Base-by-base conservation (phyloP, 2,797 vertebrate species). In the Acipenser transmontanus region DNA sequence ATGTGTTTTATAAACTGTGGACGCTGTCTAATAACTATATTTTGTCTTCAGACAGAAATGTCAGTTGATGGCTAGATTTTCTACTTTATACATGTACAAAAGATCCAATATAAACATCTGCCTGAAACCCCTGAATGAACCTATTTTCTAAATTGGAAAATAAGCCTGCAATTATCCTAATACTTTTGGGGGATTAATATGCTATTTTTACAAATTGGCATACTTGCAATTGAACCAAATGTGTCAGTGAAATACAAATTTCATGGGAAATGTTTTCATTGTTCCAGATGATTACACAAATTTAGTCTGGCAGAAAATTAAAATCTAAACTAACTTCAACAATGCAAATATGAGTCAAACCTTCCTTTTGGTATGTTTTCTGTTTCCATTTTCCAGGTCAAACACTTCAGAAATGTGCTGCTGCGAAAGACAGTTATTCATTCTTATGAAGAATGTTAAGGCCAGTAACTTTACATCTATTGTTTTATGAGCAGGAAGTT, bases 31-130 rank as follows among this genome's bases (percentile, higher is more conserved):
- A 56, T 34, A 56, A 54, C 8, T 54, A 11, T 17, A 54, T 54
- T 56, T 13, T 61, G 49, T 47, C 66, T 52, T 51, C 64, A 63
- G 57, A 51, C 64, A 47, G 20, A 57, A 6, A 49, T 62, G 66
- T 66, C 59, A 65, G 59, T 66, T 48, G 13, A 57, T n/a, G 51
- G 13, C 17, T 34, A 34, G 34, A 34, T 34, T 60, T 49, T 34
- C 6, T 49, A 7, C 12, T 61, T 13, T 69, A 66, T 60, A 54
- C 62, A 49, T 74, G 69, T 70, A 70, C 64, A 63, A 64, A 50
- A 70, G 54, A 51, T 20, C 74, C 68, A 71, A 70, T 71, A 68
- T 51, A 56, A 12, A 61, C 52, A 65, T 61, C 70, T 68, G 71
- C 66, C 71, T 62, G 68, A 61, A 50, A 67, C 48, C 69, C 50